These are phyloP conservation scores for Silurus aristotelis DNA, from an alignment of 2,797 vertebrate genomes.

Conservation along the genomic window DNA sequence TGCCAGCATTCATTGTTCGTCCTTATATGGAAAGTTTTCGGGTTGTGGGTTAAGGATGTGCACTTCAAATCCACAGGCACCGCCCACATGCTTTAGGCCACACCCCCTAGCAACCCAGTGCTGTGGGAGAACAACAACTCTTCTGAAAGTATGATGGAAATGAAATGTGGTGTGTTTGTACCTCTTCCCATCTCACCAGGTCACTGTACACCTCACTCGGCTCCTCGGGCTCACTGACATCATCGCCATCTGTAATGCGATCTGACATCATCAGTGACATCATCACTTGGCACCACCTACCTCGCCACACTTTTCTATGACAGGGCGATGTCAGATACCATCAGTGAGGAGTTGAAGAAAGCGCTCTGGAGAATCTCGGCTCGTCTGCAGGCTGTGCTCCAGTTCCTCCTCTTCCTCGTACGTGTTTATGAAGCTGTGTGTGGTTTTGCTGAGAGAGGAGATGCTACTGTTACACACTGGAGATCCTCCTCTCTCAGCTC, in stretches of 20 bases:
- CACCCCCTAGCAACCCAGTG: background rate
- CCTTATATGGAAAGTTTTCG: background rate
- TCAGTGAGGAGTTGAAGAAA: background rate
- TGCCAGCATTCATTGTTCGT: background rate
- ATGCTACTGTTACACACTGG: slow-evolving; percentile 71
- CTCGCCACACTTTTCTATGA: background rate
- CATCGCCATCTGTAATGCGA: slow-evolving; percentile 62
- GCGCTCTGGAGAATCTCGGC: background rate
- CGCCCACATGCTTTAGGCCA: background rate
- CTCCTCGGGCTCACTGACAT: slow-evolving; percentile 75
- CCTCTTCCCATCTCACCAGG: slow-evolving; percentile 88
- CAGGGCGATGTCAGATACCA: background rate
- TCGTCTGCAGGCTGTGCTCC: slow-evolving; percentile 49
- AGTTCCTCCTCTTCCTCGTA: slow-evolving; percentile 74
- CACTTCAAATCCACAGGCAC: background rate
- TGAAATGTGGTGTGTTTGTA: slow-evolving; percentile 55
- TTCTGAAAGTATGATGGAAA: background rate
- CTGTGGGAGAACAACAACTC: background rate
- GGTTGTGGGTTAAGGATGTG: background rate
- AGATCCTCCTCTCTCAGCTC: slow-evolving; percentile 60
- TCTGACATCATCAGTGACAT: slow-evolving; percentile 22
- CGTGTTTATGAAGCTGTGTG: slow-evolving; percentile 77
- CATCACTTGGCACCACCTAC: background rate
- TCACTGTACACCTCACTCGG: slow-evolving; percentile 88
- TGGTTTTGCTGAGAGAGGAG: slow-evolving; percentile 70